phyloP scores from a whole-genome alignment of 2,113 vertebrate genomes.

The Burhinus bistriatus region DNA sequence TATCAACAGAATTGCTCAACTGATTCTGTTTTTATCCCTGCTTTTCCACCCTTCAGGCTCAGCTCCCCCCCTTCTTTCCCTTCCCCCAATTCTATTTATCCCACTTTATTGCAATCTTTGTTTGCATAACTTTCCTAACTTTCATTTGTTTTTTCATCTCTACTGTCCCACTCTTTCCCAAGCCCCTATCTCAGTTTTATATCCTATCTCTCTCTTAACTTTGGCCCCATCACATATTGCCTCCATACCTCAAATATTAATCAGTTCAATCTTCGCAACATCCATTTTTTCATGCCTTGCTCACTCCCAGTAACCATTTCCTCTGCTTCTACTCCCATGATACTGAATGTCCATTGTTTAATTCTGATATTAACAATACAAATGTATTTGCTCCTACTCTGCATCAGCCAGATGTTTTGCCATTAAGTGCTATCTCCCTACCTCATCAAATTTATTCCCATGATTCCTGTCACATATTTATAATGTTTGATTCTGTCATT shows the following conservation, averaged over 20 bases:
- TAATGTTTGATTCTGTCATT: not conserved
- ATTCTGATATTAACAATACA: not conserved
- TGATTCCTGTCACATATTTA: not conserved
- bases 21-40: not conserved
- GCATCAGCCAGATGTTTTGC: not conserved
- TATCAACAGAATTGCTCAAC: not conserved
- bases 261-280: not conserved
- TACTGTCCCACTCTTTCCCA: not conserved
- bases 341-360: not conserved
- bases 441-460: not conserved
- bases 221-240: not conserved
- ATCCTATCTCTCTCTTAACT: not conserved
- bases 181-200: not conserved
- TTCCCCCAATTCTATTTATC: not conserved
- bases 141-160: not conserved
- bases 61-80: not conserved
- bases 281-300: not conserved
- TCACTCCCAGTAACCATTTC: not conserved
- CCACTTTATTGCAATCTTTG: not conserved
- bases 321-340: not conserved
- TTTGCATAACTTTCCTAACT: not conserved
- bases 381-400: not conserved
- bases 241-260: not conserved
- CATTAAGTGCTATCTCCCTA: not conserved
- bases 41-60: not conserved